Base-by-base conservation (phyloP, 2,797 vertebrate species). In the Scomberomorus guttatus region DNA sequence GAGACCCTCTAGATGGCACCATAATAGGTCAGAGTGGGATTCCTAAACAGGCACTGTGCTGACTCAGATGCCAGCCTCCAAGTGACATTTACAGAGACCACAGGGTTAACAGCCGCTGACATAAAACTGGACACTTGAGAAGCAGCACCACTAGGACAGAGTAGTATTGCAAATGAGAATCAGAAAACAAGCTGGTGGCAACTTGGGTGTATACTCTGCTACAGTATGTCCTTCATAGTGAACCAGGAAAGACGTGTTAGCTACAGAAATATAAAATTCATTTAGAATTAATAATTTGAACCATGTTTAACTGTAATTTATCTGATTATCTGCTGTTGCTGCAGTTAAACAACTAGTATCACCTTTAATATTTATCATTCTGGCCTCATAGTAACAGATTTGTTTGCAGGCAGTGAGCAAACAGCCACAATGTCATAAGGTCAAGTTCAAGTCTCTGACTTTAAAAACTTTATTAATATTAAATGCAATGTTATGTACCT, bases 1-100 rank as follows among this genome's bases (percentile, higher is more conserved):
- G 51, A 51, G 61, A 72, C 61, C 55, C 64, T 37, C 54, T 20
- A 2, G 63, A 55, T 25, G 83, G 46, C 20, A 85, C 95, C 93
- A 91, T 94, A 95, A 93, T 93, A 90, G 93, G 94, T 83, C 76
- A 86, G 61, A 59, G 62, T 25, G 63, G 71, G 77, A 81, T 82
- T 89, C 89, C 81, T 78, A 90, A 92, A 90, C 79, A 13, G 85
- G 80, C 63, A 72, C 65, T 0, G 54, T 87, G 93, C 94, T 95
- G 94, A 96, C 83, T 93, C 90, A 87, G 89, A 78, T 14, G 18
- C 25, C 61, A 63, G 56, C 67, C 73, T 75, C 75, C 37, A 3
- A 58, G 80, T 95, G 94, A 95, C 94, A 90, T 96, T 95, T 95
- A 80, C 74, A 58, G 61, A 65, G 85, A 18, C 34, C 73, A 57